These are phyloP conservation scores for Sorex fumeus DNA, from an alignment of 2,113 vertebrate genomes.

Conservation along the genomic window DNA sequence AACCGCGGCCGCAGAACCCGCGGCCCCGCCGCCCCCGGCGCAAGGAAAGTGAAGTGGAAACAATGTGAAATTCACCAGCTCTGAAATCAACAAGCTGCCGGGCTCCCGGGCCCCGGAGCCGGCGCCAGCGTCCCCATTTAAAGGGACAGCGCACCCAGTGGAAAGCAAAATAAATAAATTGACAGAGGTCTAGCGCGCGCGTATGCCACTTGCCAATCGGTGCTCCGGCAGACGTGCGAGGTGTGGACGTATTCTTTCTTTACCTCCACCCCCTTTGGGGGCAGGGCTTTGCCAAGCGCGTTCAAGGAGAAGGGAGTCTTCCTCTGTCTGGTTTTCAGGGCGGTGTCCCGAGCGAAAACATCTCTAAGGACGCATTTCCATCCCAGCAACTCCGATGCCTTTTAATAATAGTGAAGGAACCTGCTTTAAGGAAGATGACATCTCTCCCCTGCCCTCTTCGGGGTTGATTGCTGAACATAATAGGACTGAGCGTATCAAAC, in stretches of 20 bases:
- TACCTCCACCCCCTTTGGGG: constrained; percentile 39
- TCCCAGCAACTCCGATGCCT: constrained; percentile 37
- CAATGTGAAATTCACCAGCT: constrained; percentile 84
- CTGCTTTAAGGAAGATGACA: constrained; percentile 40
- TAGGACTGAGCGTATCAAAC: not conserved
- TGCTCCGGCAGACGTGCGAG: constrained; percentile 19
- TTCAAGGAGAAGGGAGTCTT: constrained; percentile 54
- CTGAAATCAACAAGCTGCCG: constrained; percentile 85
- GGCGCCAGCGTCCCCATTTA: constrained; percentile 70
- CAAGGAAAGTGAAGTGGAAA: constrained; percentile 82
- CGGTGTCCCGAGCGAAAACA: constrained; percentile 64
- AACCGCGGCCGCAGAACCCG: not conserved
- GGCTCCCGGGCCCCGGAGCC: constrained; percentile 61
- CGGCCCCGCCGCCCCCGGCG: constrained; percentile 1
- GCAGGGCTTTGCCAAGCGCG: constrained; percentile 43
- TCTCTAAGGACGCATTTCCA: not conserved
- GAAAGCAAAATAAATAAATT: constrained; percentile 69
- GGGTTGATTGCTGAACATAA: not conserved
- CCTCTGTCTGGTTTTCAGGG: constrained; percentile 63
- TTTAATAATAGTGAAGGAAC: constrained; percentile 19
- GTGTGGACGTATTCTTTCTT: constrained; percentile 28
- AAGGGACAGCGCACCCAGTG: constrained; percentile 84
- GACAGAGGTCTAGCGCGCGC: constrained; percentile 70
- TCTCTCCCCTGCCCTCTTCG: not conserved
- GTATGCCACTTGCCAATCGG: constrained; percentile 44